Conservation (phyloP, 2,113 vertebrate genomes). For the Platichthys flesus region DNA sequence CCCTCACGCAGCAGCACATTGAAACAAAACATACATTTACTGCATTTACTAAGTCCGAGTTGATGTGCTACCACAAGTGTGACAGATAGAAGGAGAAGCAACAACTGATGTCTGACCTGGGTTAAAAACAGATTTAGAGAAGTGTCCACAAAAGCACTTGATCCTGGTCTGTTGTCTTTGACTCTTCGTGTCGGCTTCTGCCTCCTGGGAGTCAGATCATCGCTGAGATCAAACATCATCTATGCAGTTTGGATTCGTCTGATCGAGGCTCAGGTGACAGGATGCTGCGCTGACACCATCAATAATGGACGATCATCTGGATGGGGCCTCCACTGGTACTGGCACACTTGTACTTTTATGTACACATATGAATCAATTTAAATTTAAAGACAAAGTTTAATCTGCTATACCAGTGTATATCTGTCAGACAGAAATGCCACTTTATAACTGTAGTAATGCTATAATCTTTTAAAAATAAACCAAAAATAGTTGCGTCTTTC, state of each 20-base stretch:
- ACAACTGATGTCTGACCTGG: neutral
- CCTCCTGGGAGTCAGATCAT: neutral
- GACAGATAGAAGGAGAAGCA: neutral
- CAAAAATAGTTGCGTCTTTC: too few relatives aligned
- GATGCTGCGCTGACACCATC: constrained; percentile 56
- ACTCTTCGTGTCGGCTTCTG: neutral
- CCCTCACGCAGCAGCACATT: neutral
- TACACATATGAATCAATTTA: neutral
- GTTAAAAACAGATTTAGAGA: neutral
- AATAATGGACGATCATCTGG: constrained; percentile 61
- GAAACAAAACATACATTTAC: neutral
- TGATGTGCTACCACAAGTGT: neutral
- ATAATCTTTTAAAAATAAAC: too few relatives aligned
- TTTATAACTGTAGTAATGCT: too few relatives aligned
- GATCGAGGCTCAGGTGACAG: constrained; percentile 45
- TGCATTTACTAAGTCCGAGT: neutral
- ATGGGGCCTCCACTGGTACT: neutral
- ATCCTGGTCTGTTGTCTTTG: neutral
- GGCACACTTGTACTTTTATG: neutral
- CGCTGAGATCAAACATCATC: constrained; percentile 58
- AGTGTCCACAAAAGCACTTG: neutral
- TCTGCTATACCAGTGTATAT: too few relatives aligned
- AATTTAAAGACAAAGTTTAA: neutral
- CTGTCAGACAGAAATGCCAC: too few relatives aligned
- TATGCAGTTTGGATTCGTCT: constrained; percentile 22